Percentiles rank a stretch among this genome's conserved stretches.
phyloP scores from a whole-genome alignment of 2,113 vertebrate species.

The Entomyzon cyanotis region DNA sequence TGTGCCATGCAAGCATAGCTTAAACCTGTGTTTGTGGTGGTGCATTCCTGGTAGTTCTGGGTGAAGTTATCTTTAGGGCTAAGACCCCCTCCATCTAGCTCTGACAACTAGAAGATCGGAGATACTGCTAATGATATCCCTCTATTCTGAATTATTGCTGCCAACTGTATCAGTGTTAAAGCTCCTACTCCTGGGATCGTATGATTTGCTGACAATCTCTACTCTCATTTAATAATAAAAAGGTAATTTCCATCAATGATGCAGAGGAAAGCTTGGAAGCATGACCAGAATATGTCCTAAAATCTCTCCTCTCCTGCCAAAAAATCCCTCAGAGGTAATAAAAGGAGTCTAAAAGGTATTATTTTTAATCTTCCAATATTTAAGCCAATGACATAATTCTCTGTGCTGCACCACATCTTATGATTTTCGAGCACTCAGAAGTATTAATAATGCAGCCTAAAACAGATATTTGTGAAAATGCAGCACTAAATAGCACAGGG shows the following conservation, averaged over 20 bases:
- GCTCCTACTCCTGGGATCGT: conserved; percentile 27
- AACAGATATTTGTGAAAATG: conserved; percentile 37
- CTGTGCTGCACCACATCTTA: conserved; percentile 29
- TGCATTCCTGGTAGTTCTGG: neutral
- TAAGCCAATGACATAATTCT: conserved; percentile 56
- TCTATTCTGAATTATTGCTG: conserved; percentile 14
- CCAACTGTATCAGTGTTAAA: conserved; percentile 43
- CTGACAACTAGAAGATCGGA: conserved; percentile 5
- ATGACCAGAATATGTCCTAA: conserved; percentile 61
- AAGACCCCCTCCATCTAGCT: neutral
- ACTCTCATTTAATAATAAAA: conserved; percentile 66
- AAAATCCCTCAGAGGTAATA: conserved; percentile 57
- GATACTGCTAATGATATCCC: neutral
- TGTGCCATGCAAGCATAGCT: neutral
- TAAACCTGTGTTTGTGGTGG: neutral
- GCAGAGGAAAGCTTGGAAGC: conserved; percentile 62
- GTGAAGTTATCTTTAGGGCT: neutral
- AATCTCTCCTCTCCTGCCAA: conserved; percentile 59
- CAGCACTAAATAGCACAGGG: neutral
- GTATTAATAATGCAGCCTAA: conserved; percentile 43
- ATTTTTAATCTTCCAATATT: conserved; percentile 59
- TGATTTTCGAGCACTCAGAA: conserved; percentile 33
- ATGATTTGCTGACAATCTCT: conserved; percentile 50
- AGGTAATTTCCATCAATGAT: conserved; percentile 66
- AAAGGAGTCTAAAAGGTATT: conserved; percentile 64